Conservation (phyloP, 2,797 vertebrate species). For the Octomys mimax region DNA sequence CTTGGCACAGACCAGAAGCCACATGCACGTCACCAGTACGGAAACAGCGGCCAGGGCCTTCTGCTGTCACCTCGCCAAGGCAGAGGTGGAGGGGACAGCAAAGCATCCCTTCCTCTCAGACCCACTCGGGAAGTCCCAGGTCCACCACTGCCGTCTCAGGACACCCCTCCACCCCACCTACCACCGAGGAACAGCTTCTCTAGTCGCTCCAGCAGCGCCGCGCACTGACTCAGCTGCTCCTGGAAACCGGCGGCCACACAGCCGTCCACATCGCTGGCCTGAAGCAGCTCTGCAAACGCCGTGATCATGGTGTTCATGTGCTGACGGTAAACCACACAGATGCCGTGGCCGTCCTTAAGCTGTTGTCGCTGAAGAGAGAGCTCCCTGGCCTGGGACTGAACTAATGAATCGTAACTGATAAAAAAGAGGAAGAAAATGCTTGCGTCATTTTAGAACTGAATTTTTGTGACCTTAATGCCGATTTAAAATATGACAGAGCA, state of each 20-base stretch:
- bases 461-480: constrained; percentile 81
- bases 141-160: rapidly evolving
- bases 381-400: constrained; percentile 94
- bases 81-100: neutral
- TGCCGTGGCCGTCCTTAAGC: constrained; percentile 92
- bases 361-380: constrained; percentile 94
- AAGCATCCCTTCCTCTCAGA: neutral
- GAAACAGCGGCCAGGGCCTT: neutral
- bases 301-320: constrained; percentile 92
- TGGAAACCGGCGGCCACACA: constrained; percentile 91
- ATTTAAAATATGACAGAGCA: constrained; percentile 80
- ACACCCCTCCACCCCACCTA: constrained; percentile 73
- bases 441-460: constrained; percentile 74
- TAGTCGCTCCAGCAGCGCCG: constrained; percentile 92
- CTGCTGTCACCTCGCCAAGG: neutral
- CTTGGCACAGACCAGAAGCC: neutral
- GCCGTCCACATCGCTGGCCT: constrained; percentile 91
- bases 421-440: constrained; percentile 74
- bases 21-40: neutral
- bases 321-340: constrained; percentile 91
- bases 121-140: rapidly evolving
- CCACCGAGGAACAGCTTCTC: constrained; percentile 92
- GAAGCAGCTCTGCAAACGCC: constrained; percentile 94
- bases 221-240: constrained; percentile 94
- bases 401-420: constrained; percentile 93